Evolutionary conservation across 2,113 vertebrate species (phyloP).

Genomic region (Ceyx margarethae): DNA sequence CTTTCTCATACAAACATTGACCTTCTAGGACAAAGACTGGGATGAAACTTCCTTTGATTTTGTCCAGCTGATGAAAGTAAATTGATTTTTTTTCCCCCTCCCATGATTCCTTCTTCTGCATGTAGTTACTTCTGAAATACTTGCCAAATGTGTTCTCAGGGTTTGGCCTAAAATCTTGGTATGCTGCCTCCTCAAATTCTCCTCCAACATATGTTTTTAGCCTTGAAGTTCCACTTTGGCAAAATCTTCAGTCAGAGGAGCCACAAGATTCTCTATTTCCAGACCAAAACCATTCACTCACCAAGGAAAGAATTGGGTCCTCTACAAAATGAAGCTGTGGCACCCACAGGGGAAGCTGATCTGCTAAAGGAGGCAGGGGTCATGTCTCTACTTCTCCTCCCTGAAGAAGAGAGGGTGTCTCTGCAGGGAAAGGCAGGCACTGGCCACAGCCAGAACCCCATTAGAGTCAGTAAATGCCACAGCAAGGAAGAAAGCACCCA

Average conservation of each 20-base stretch:
- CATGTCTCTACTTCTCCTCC: not conserved
- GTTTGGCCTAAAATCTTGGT: constrained; percentile 22
- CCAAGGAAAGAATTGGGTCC: constrained; percentile 6
- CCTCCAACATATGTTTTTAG: constrained; percentile 27
- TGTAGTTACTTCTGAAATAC: constrained; percentile 8
- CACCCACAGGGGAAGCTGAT: not conserved
- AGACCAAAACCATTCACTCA: constrained; percentile 2
- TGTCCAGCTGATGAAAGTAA: not conserved
- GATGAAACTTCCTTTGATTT: not conserved
- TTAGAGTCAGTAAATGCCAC: not conserved
- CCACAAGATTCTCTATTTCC: constrained; percentile 7
- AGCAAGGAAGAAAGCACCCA: not conserved
- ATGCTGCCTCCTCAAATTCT: constrained; percentile 30
- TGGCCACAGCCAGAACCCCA: not conserved
- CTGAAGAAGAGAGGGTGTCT: not conserved
- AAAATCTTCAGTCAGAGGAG: constrained; percentile 1
- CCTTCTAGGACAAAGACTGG: not conserved
- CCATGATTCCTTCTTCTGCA: not conserved
- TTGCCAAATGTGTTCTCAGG: constrained; percentile 26
- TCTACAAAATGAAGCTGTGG: not conserved
- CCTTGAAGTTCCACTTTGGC: constrained; percentile 11
- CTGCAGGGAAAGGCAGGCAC: not conserved
- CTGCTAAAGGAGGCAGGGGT: not conserved
- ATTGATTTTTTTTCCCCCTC: not conserved
- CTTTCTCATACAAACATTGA: not conserved